A percentile compares a stretch with the other conserved stretches of the same genome.
Evolutionary conservation across 2,113 vertebrate genomes (phyloP).

Genomic region (Bujurquina vittata): DNA sequence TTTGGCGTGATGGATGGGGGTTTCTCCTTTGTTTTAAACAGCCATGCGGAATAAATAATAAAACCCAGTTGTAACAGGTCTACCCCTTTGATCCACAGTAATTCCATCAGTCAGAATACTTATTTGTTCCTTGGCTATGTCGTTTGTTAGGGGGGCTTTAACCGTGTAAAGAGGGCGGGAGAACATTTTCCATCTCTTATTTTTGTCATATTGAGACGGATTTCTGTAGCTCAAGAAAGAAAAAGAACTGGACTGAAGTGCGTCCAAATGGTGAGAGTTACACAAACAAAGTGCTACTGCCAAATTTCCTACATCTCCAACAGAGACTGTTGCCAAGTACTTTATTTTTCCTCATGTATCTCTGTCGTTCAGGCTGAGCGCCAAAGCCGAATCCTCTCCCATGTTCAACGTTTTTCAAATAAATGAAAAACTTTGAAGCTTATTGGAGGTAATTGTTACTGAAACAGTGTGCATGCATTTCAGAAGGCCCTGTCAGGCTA

Average conservation of each 20-base stretch:
- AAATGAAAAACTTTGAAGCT: slow-evolving; percentile 33
- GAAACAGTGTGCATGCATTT: slow-evolving; percentile 18
- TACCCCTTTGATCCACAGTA: background rate
- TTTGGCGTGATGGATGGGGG: slow-evolving; percentile 10
- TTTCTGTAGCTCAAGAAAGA: slow-evolving; percentile 2
- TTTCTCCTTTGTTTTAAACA: background rate
- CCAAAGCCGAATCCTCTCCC: slow-evolving; percentile 18
- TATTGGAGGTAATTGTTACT: slow-evolving; percentile 34
- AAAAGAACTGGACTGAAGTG: slow-evolving; percentile 12
- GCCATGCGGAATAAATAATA: background rate
- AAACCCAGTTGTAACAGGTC: background rate
- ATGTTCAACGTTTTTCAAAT: slow-evolving; percentile 33
- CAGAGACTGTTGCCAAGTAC: slow-evolving; percentile 22
- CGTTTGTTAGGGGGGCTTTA: background rate
- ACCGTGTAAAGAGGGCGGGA: background rate
- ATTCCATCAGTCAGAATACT: background rate
- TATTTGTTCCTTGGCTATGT: background rate
- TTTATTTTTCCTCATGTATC: slow-evolving; percentile 37
- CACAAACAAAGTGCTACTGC: slow-evolving; percentile 30
- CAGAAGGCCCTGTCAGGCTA: slow-evolving; percentile 12
- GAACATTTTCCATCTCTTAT: background rate
- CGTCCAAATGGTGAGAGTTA: slow-evolving; percentile 41
- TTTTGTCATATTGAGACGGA: slow-evolving; percentile 6
- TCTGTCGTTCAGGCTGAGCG: slow-evolving; percentile 39
- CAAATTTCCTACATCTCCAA: slow-evolving; percentile 20